These are phyloP conservation scores for Rugalucina vietnamica DNA, from an alignment of 2,888 invertebrate genomes.

Conservation along the genomic window DNA sequence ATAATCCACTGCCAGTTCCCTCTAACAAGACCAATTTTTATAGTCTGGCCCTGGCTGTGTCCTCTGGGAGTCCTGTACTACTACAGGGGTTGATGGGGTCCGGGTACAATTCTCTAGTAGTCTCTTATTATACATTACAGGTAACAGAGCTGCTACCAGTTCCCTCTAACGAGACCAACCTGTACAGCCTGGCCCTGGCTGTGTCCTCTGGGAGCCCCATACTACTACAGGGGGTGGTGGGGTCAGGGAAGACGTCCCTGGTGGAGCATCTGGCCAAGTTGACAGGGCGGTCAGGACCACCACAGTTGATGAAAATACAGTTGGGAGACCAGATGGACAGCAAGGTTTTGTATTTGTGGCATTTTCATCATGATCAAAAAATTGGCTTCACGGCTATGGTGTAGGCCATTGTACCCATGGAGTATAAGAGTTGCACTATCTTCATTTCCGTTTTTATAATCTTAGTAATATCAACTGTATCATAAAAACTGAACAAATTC, in stretches of 20 bases:
- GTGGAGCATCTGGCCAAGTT: constrained; percentile 93
- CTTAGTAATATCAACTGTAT: too few relatives aligned
- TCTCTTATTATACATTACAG: too few relatives aligned
- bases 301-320: constrained; percentile 92
- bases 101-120: constrained; percentile 96
- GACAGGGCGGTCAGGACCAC: constrained; percentile 87
- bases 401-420: too few relatives aligned
- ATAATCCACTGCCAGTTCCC: constrained; percentile 88
- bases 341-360: too few relatives aligned
- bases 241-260: constrained; percentile 96
- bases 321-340: constrained; percentile 98
- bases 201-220: constrained; percentile 88
- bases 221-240: constrained; percentile 92
- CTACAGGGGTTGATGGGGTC: constrained; percentile 95
- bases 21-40: constrained; percentile 88
- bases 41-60: constrained; percentile 91
- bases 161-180: constrained; percentile 87
- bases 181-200: constrained; percentile 91
- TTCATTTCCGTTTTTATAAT: too few relatives aligned
- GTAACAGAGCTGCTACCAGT: constrained; percentile 87
- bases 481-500: too few relatives aligned
- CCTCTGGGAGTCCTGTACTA: constrained; percentile 86
- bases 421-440: too few relatives aligned
- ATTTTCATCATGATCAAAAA: too few relatives aligned
- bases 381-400: too few relatives aligned